Conservation (phyloP, 2,113 vertebrate genomes). For the Plecturocebus donacophilus region DNA sequence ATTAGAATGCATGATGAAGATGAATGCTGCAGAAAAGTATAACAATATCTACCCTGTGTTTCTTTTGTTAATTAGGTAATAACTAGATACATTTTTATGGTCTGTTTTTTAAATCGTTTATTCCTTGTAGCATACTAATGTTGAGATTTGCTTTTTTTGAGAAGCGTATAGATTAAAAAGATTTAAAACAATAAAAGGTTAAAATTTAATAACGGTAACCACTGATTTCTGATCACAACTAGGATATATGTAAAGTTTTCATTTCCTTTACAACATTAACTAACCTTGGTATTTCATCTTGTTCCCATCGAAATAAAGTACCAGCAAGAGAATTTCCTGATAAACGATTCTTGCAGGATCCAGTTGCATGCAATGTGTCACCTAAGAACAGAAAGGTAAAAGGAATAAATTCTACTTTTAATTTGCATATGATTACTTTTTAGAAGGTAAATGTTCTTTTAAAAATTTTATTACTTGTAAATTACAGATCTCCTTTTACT, state of each 20-base stretch:
- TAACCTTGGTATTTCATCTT: slow-evolving; percentile 94
- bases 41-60: neutral
- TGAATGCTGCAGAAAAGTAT: neutral
- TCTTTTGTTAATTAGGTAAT: neutral
- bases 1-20: slow-evolving; percentile 1
- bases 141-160: slow-evolving; percentile 20
- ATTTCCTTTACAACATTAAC: slow-evolving; percentile 66
- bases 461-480: neutral
- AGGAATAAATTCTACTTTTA: slow-evolving; percentile 13
- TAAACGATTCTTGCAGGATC: slow-evolving; percentile 78
- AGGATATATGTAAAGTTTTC: neutral
- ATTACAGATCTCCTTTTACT: neutral
- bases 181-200: neutral
- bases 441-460: neutral
- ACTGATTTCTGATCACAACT: slow-evolving; percentile 28
- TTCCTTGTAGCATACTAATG: neutral
- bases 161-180: neutral
- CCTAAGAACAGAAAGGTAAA: slow-evolving; percentile 77
- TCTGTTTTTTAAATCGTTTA: neutral
- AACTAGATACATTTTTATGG: neutral
- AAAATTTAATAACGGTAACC: slow-evolving; percentile 18
- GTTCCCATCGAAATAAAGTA: slow-evolving; percentile 90
- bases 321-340: slow-evolving; percentile 84
- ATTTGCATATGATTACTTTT: slow-evolving; percentile 34
- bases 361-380: slow-evolving; percentile 73